These are phyloP conservation scores for Cerceris rybyensis DNA, from an alignment of 2,888 invertebrate genomes.

Conservation along the genomic window DNA sequence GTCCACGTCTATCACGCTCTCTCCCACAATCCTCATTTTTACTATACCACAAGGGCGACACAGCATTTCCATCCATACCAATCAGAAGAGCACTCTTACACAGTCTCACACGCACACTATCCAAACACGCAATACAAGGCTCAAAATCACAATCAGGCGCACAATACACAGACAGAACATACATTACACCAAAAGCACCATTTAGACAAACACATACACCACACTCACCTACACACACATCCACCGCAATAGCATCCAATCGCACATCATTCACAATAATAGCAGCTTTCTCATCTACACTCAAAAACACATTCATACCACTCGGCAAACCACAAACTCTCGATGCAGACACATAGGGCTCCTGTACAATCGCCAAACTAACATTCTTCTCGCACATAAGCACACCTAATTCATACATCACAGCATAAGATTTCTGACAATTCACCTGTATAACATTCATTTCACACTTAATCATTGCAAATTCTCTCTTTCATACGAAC, in stretches of 20 bases:
- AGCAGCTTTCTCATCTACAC: conserved; percentile 14
- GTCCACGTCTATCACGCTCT: conserved; percentile 13
- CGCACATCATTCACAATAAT: conserved; percentile 31
- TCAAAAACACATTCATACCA: conserved; percentile 2
- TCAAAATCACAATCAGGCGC: conserved; percentile 15
- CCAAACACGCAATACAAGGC: conserved; percentile 23
- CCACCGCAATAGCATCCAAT: conserved; percentile 16
- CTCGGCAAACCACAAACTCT: neutral
- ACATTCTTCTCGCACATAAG: neutral
- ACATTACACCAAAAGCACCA: conserved; percentile 34
- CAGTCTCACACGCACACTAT: neutral
- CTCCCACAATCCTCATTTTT: neutral
- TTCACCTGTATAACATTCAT: neutral
- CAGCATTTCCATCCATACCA: conserved; percentile 63
- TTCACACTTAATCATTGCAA: neutral
- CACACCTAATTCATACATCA: conserved; percentile 9
- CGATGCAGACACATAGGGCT: neutral
- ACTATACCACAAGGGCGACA: conserved; percentile 54
- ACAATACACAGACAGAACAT: conserved; percentile 52
- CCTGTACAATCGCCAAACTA: conserved; percentile 19
- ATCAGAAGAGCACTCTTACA: conserved; percentile 22
- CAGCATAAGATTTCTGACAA: conserved; percentile 2
- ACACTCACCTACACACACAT: conserved; percentile 11
- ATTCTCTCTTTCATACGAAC: neutral
- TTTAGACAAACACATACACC: conserved; percentile 44